These are phyloP conservation scores for Lasioglossum calceatum DNA, from an alignment of 2,888 invertebrate genomes.

Conservation along the genomic window DNA sequence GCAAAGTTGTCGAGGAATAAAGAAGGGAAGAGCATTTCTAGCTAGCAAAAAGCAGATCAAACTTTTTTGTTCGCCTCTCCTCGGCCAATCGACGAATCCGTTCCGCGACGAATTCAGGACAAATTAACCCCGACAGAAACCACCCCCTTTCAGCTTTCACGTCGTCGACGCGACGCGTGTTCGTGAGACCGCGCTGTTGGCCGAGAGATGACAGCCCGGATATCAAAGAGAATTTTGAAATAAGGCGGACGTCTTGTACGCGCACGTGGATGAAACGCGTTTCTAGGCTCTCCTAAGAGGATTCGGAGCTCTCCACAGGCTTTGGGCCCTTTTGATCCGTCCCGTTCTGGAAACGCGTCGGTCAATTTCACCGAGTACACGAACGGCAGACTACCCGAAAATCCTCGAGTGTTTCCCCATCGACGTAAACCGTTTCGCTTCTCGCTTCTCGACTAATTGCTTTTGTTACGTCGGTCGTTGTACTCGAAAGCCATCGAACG, in stretches of 20 bases:
- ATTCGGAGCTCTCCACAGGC: slow-evolving; percentile 18
- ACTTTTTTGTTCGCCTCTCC: neutral
- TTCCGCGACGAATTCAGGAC: neutral
- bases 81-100: neutral
- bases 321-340: neutral
- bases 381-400: neutral
- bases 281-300: neutral
- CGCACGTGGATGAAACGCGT: neutral
- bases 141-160: neutral
- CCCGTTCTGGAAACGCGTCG: neutral
- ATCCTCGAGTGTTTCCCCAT: neutral
- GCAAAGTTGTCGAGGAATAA: neutral
- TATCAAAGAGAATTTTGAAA: slow-evolving; percentile 48
- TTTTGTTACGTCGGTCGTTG: neutral
- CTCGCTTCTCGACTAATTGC: neutral
- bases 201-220: neutral
- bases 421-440: neutral
- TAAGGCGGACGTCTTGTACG: slow-evolving; percentile 1
- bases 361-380: neutral
- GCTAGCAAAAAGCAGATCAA: slow-evolving; percentile 18
- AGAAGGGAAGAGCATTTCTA: no score
- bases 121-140: neutral
- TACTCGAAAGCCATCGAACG: neutral
- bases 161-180: no score
- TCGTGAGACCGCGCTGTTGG: neutral